Evolutionary conservation across 2,888 invertebrate genomes (phyloP), one percentile per base, ranked within the genome.

Genomic region (Phlogophora meticulosa): DNA sequence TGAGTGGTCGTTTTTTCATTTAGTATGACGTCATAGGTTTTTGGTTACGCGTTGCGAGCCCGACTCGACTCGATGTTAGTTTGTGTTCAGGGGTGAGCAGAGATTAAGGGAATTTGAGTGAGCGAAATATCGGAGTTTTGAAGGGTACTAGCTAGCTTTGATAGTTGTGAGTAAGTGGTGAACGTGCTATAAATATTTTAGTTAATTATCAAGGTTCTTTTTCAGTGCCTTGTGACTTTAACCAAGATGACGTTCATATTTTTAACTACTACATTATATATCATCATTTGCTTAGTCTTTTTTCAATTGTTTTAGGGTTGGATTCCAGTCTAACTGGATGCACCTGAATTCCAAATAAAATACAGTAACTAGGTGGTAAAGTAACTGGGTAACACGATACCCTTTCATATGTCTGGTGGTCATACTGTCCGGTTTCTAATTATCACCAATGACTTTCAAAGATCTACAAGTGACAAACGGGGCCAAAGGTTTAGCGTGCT

Each of bases 1-100:
- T 84, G 77, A 86, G 78, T 84, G 81, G 76, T 85, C 80, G 67
- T 87, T 89, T 90, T 90, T 90, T 88, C 80, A 82, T 79, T 83
- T 83, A 82, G 80, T 72, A 78, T 83, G 76, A 71, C 45, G 53
- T 61, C 15, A 28, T 28, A 58, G 42, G 67, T 48, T 66, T 72
- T 79, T 34, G 15, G 58, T 66, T 60, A 22, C 24, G 28, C 67
- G 79, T 42, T 62, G 57, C 70, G 68, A 71, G 53, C n/a, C 28
- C 56, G 45, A 51, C 46, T 34, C 48, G 65, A 57, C 55, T 66
- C 32, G 4, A 17, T 22, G 11, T 22, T 40, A 40, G 36, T 64
- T 53, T 3, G 5, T 42, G 34, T 42, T 24, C 1, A 11, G 15
- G n/a, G 32, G 20, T 38, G 7, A 45, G n/a, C 36, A 38, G 11